Conservation (phyloP, 35 echinoderm and acorn worm genomes). For the Heliocidaris tuberculata region DNA sequence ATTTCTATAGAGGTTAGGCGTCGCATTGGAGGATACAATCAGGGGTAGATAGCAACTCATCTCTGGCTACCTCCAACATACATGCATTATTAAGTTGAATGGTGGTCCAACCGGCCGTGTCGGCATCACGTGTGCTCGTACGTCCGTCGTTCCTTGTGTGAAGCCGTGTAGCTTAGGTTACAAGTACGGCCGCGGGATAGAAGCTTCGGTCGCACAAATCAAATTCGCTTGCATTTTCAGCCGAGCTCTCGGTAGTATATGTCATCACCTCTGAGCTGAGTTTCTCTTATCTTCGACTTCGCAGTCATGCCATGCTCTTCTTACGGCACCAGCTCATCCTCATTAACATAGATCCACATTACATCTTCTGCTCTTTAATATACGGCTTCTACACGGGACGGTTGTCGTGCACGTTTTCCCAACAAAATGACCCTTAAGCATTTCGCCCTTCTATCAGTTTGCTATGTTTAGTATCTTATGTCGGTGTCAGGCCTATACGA, state of each 20-base stretch:
- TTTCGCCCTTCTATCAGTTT: too few relatives aligned
- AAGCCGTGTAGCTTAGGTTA: slow-evolving; percentile 1
- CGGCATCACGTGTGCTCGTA: neutral
- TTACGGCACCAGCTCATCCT: neutral
- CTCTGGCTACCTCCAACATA: neutral
- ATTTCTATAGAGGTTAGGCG: neutral
- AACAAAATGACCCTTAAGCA: too few relatives aligned
- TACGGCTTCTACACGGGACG: neutral
- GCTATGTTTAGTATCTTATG: too few relatives aligned
- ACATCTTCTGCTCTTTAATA: neutral
- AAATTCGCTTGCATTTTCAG: slow-evolving; percentile 17
- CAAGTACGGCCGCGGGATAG: slow-evolving; percentile 6
- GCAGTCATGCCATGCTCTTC: neutral
- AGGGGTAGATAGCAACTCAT: neutral
- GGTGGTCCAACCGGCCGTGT: neutral
- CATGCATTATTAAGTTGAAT: slow-evolving; percentile 4
- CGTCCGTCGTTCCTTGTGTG: neutral
- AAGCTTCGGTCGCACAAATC: slow-evolving; percentile 14
- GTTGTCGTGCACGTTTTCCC: too few relatives aligned
- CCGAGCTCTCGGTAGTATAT: neutral
- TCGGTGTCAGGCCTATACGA: too few relatives aligned
- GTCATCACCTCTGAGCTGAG: neutral
- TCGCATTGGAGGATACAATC: neutral
- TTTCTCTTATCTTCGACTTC: neutral
- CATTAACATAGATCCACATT: slow-evolving; percentile 6